Evolutionary conservation across 2,797 vertebrate species (phyloP), one percentile per base, ranked within the genome.

Genomic region (Bothrops alternatus): DNA sequence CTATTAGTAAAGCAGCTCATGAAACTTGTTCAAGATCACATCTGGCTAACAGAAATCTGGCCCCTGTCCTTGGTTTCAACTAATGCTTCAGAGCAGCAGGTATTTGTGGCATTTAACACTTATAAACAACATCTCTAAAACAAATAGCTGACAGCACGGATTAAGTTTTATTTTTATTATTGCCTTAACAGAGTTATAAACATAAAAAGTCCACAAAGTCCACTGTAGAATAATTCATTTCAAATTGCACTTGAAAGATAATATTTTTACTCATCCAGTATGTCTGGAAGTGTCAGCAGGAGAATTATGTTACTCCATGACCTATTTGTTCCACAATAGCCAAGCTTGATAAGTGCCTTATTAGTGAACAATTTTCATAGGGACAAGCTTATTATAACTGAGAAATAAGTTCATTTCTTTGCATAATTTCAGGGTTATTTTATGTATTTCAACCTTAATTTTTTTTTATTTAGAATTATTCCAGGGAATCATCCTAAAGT

Each of bases 81-180:
- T 90, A 58, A 73, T 42, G 73, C 23, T 94, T 88, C 42, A 86
- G 50, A 88, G 37, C 28, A 56, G 55, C 28, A 91, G 58, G 82
- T 57, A 93, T 88, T 23, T 89, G 47, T 56, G 20, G 57, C 73
- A 89, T 57, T 89, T 57, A 90, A 10, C 69, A 60, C 57, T 88
- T 92, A 60, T n/a, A 91, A 69, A n/a, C 37, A 88, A 13, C 37
- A 78, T 58, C 28, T 86, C 60, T 65, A 94, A 92, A 91, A 63
- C n/a, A 60, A 88, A 73, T 69, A 87, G 60, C 86, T 55, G 86
- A 93, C 86, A 91, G 88, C 87, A 69, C 47, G 18, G 57, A 91
- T 82, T 32, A 93, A 42, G 32, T 91, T 88, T 88, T 53, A 56
- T 53, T 86, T 92, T 26, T 69, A 90, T 55, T 91, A 91, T 23